These are phyloP conservation scores for Drosophila chauvacae DNA, from an alignment of 1,140 invertebrate genomes.

Conservation along the genomic window DNA sequence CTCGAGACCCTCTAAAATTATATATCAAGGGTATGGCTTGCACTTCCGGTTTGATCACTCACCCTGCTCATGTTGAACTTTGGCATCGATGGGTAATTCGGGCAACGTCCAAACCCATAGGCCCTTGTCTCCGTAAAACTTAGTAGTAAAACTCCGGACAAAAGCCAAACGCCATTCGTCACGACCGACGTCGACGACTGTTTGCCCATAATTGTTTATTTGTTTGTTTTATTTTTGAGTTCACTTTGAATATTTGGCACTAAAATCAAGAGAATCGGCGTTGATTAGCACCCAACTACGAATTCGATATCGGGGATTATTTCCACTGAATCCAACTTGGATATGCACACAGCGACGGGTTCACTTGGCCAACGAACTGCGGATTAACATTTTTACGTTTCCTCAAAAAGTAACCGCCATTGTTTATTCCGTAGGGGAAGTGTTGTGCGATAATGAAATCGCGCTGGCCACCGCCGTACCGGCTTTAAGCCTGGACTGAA, in stretches of 20 bases:
- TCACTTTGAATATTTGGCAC: slow-evolving; percentile 27
- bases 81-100: slow-evolving; percentile 86
- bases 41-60: slow-evolving; percentile 67
- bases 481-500: slow-evolving; percentile 20
- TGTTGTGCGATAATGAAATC: slow-evolving; percentile 80
- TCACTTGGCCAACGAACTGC: slow-evolving; percentile 71
- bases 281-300: slow-evolving; percentile 3
- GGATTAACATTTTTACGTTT: slow-evolving; percentile 42
- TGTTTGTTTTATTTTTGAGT: slow-evolving; percentile 11
- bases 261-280: slow-evolving; percentile 26
- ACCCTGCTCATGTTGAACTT: slow-evolving; percentile 87
- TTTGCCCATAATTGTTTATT: slow-evolving; percentile 44
- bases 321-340: slow-evolving; percentile 28
- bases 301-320: slow-evolving; percentile 31
- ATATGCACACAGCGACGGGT: slow-evolving; percentile 49
- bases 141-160: slow-evolving; percentile 48
- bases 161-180: slow-evolving; percentile 44
- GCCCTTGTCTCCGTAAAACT: slow-evolving; percentile 51
- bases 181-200: slow-evolving; percentile 26
- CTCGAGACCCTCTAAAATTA: not conserved
- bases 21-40: too few species aligned
- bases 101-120: slow-evolving; percentile 87
- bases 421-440: slow-evolving; percentile 63
- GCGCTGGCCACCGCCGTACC: slow-evolving; percentile 40
- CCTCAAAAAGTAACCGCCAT: slow-evolving; percentile 48